A percentile compares a stretch with the other conserved stretches of the same genome.
Conservation (phyloP, 2,113 vertebrate species). For the Delphinapterus leucas region DNA sequence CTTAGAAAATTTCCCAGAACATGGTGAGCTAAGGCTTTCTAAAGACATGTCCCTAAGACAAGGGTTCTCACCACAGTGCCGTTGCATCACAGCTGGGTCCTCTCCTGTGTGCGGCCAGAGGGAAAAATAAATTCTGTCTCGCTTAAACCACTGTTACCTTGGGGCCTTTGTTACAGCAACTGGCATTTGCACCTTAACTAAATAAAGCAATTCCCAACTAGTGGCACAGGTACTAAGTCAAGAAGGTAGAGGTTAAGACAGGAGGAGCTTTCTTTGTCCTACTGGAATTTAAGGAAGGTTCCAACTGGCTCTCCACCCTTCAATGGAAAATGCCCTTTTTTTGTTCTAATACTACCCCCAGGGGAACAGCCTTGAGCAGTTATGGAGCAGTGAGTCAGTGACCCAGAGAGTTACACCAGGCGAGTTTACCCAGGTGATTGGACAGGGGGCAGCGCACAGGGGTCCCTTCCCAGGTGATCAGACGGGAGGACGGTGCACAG, state of each 20-base stretch:
- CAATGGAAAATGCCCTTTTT: neutral
- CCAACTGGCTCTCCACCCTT: neutral
- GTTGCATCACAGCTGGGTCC: rapidly evolving
- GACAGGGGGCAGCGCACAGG: too few species aligned
- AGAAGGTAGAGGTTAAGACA: neutral
- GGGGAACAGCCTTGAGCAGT: neutral
- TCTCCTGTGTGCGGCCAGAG: neutral
- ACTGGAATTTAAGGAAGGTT: neutral
- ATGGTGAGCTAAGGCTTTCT: neutral
- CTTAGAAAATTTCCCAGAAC: neutral
- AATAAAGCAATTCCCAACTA: neutral
- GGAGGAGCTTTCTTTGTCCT: neutral
- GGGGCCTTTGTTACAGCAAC: neutral
- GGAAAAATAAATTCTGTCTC: neutral
- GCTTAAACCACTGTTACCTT: neutral
- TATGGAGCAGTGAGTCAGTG: neutral
- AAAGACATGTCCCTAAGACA: neutral
- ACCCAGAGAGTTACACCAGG: neutral
- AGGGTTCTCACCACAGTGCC: neutral
- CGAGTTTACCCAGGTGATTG: neutral
- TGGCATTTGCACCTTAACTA: neutral
- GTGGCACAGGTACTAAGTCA: neutral
- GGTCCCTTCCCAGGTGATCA: too few species aligned
- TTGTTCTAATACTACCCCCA: neutral
- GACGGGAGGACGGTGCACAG: too few species aligned